A percentile compares a stretch with the other conserved stretches of the same genome.
Conservation (phyloP, 2,888 invertebrate genomes). For the Parapristionchus giblindavisi region DNA sequence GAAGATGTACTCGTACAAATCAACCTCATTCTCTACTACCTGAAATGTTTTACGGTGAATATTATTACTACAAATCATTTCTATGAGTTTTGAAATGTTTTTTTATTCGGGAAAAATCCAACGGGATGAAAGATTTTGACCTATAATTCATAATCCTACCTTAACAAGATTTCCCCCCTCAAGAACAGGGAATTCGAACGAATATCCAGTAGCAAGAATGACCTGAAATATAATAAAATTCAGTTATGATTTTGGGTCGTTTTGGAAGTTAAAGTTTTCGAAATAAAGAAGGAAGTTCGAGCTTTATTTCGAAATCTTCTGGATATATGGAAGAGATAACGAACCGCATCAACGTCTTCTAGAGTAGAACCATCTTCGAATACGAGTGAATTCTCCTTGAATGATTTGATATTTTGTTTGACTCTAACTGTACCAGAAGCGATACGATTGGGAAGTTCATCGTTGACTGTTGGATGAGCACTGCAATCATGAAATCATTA, state of each 20-base stretch:
- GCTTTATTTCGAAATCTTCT: no score
- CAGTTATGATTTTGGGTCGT: no score
- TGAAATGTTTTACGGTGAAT: background rate
- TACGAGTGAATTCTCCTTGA: constrained; percentile 51
- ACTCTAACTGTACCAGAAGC: constrained; percentile 64
- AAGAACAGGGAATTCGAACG: constrained; percentile 70
- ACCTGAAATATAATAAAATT: no score
- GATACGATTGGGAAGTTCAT: constrained; percentile 72
- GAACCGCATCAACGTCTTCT: constrained; percentile 48
- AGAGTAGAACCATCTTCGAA: constrained; percentile 60
- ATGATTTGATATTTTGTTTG: constrained; percentile 57
- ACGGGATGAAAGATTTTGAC: no score
- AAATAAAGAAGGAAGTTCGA: no score
- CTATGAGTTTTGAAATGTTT: no score
- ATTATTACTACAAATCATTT: no score
- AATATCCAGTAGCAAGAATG: constrained; percentile 72
- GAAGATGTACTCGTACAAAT: constrained; percentile 71
- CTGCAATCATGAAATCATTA: constrained; percentile 40
- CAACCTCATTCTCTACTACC: constrained; percentile 50
- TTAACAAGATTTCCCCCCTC: constrained; percentile 63
- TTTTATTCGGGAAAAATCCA: no score
- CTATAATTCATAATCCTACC: constrained; percentile 38
- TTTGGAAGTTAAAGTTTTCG: no score
- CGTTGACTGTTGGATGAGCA: constrained; percentile 70
- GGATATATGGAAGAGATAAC: no score